Percentiles rank a stretch among this genome's conserved stretches.
Conservation (phyloP, 64 coral and sea anemone genomes). For the Exaiptasia diaphana region DNA sequence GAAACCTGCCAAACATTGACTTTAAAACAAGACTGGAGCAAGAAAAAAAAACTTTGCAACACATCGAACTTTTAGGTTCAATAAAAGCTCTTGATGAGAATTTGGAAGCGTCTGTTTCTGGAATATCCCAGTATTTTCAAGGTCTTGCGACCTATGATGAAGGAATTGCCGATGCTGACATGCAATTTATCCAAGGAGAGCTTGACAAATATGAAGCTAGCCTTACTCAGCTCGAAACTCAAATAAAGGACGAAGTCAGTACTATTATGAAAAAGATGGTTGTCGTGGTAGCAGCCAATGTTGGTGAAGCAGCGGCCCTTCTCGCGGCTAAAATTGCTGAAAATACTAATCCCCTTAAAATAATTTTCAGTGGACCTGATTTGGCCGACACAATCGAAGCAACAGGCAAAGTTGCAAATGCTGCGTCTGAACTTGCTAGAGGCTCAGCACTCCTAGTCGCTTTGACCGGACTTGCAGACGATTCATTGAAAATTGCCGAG, state of each 20-base stretch:
- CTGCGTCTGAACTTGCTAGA: neutral
- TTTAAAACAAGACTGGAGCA: neutral
- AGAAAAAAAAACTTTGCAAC: neutral
- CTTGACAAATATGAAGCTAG: conserved; percentile 10
- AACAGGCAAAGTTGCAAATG: neutral
- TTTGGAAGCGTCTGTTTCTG: neutral
- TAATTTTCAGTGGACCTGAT: neutral
- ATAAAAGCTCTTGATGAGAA: conserved; percentile 13
- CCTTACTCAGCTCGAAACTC: neutral
- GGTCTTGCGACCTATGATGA: conserved; percentile 32
- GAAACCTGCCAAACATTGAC: neutral
- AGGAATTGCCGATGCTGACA: conserved; percentile 22
- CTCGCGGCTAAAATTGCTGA: conserved; percentile 22
- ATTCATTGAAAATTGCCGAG: neutral
- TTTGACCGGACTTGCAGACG: neutral
- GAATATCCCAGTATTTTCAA: conserved; percentile 3
- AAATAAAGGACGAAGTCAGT: conserved; percentile 9
- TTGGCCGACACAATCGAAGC: neutral
- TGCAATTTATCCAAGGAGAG: conserved; percentile 14
- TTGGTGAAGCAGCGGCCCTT: neutral
- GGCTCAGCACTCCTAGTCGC: neutral
- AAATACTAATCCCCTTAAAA: conserved; percentile 22
- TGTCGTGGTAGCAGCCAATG: neutral
- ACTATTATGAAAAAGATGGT: neutral
- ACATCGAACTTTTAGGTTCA: neutral